Percentiles rank a stretch among this genome's conserved stretches.
These are phyloP conservation scores for Aquatica leii DNA, from an alignment of 2,888 invertebrate genomes.

Conservation along the genomic window DNA sequence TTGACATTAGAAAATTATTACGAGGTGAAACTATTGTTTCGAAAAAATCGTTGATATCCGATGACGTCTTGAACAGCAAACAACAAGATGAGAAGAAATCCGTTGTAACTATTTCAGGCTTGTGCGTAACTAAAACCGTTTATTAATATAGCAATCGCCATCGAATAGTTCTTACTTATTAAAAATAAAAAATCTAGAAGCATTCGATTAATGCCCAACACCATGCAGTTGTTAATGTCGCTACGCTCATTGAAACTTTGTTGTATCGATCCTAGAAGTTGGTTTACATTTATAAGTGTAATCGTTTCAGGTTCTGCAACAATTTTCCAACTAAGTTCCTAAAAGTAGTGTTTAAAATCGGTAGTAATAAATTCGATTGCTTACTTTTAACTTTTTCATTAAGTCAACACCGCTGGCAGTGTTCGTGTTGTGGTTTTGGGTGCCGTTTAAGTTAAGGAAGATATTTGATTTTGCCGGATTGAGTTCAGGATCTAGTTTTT, in stretches of 20 bases:
- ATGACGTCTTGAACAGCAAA: constrained; percentile 19
- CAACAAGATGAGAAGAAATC: background rate
- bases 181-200: constrained; percentile 50
- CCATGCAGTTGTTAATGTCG: constrained; percentile 53
- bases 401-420: constrained; percentile 31
- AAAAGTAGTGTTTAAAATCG: constrained; percentile 15
- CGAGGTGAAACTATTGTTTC: constrained; percentile 49
- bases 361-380: constrained; percentile 15
- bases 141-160: constrained; percentile 14
- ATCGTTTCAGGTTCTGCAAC: constrained; percentile 20
- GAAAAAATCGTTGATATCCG: constrained; percentile 45
- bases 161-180: constrained; percentile 46
- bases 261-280: constrained; percentile 10
- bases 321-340: constrained; percentile 34
- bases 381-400: constrained; percentile 51
- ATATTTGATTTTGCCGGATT: no score
- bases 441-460: no score
- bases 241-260: constrained; percentile 49
- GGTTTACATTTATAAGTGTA: background rate
- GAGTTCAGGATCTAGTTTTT: constrained; percentile 44
- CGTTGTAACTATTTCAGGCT: constrained; percentile 4
- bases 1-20: constrained; percentile 49
- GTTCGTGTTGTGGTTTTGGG: no score
- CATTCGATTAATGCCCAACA: constrained; percentile 45
- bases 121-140: constrained; percentile 22